phyloP scores from a whole-genome alignment of 2,797 vertebrate species.

The Macropodus opercularis region DNA sequence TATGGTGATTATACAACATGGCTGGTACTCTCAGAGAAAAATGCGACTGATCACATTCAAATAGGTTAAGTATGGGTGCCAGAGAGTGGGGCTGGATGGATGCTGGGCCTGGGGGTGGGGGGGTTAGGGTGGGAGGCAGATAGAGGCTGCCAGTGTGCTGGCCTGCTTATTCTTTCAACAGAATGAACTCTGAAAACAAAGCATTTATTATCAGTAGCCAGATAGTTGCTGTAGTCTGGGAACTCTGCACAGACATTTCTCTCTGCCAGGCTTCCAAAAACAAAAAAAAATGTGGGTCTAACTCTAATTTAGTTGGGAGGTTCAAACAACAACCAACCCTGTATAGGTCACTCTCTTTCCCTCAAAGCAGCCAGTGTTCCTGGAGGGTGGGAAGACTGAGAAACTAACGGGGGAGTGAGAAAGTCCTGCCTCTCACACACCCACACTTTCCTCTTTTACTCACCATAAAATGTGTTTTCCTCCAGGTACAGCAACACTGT shows the following conservation, averaged over 20 bases:
- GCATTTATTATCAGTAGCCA: slow-evolving; percentile 71
- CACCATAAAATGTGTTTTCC: background rate
- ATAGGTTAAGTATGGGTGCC: slow-evolving; percentile 21
- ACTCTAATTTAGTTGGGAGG: slow-evolving; percentile 48
- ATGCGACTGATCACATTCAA: slow-evolving; percentile 14
- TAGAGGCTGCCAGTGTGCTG: slow-evolving; percentile 62
- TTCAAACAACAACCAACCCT: slow-evolving; percentile 56
- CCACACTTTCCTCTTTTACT: background rate
- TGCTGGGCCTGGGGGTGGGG: background rate
- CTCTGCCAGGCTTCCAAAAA: slow-evolving; percentile 48
- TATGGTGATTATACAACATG: slow-evolving; percentile 18
- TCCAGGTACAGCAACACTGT: slow-evolving; percentile 19
- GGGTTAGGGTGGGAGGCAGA: slow-evolving; percentile 10
- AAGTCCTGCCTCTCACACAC: slow-evolving; percentile 6
- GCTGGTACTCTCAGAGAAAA: background rate
- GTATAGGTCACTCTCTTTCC: slow-evolving; percentile 26
- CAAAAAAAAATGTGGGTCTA: slow-evolving; percentile 54
- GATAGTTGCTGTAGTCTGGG: slow-evolving; percentile 64
- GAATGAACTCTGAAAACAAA: slow-evolving; percentile 75
- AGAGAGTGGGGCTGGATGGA: slow-evolving; percentile 25
- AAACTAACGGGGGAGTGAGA: slow-evolving; percentile 13
- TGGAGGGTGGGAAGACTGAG: slow-evolving; percentile 37
- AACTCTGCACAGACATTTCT: slow-evolving; percentile 41
- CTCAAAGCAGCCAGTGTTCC: slow-evolving; percentile 57
- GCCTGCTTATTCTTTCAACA: slow-evolving; percentile 69